Evolutionary conservation across 2,888 invertebrate species (phyloP).

Genomic region (Lamproptera curius): DNA sequence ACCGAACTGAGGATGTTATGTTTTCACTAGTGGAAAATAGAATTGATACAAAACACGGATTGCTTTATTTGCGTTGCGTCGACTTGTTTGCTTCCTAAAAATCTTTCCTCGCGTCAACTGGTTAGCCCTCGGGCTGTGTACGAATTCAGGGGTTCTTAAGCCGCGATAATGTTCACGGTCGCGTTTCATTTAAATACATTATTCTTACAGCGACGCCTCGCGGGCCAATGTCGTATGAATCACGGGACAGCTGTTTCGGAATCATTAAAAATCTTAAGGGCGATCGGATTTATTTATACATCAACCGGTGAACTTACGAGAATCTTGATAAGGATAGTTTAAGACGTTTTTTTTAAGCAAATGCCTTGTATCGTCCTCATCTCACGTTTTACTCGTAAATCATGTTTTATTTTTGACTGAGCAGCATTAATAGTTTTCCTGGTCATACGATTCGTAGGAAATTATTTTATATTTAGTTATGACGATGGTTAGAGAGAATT

Average conservation of each 20-base stretch:
- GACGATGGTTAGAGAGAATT: too few relatives aligned
- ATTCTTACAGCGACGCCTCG: conserved; percentile 49
- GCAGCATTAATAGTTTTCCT: too few relatives aligned
- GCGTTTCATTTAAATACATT: conserved; percentile 45
- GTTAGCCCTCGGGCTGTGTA: conserved; percentile 22
- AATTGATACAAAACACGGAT: conserved; percentile 30
- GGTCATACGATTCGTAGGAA: too few relatives aligned
- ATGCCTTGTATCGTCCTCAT: conserved; percentile 2
- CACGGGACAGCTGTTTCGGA: conserved; percentile 66
- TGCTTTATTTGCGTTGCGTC: conserved; percentile 54
- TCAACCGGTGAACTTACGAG: conserved; percentile 41
- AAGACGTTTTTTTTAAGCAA: conserved; percentile 20
- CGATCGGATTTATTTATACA: conserved; percentile 57
- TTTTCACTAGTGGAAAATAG: conserved; percentile 62
- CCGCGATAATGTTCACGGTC: conserved; percentile 58
- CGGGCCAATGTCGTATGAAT: conserved; percentile 69
- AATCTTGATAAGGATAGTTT: conserved; percentile 15
- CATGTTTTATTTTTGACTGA: not conserved
- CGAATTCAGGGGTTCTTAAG: conserved; percentile 42
- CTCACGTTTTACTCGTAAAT: conserved; percentile 19
- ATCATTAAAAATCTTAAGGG: conserved; percentile 69
- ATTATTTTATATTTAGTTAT: too few relatives aligned
- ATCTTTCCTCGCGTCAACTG: conserved; percentile 1
- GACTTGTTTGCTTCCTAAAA: conserved; percentile 10
- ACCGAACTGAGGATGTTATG: conserved; percentile 50